Conservation (phyloP, 2,113 vertebrate genomes). For the Channa argus region DNA sequence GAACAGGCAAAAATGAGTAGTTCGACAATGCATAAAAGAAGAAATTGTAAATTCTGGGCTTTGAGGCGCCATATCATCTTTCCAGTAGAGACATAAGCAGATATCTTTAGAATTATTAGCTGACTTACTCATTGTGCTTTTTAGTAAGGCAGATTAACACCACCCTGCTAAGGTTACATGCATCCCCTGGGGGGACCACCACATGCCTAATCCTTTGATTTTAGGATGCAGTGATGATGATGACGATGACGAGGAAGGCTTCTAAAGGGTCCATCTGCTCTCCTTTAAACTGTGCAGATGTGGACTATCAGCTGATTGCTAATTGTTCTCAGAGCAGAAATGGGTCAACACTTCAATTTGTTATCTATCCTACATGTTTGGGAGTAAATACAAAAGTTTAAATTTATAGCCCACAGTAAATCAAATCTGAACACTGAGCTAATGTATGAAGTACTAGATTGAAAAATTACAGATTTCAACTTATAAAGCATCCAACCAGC, state of each 20-base stretch:
- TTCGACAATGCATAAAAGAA: background rate
- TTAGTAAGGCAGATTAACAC: slow-evolving; percentile 57
- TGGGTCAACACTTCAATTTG: background rate
- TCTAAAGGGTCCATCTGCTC: slow-evolving; percentile 20
- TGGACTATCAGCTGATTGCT: slow-evolving; percentile 33
- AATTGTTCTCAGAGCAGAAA: slow-evolving; percentile 31
- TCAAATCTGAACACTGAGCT: too few relatives aligned
- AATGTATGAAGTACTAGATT: too few relatives aligned
- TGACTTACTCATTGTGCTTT: slow-evolving; percentile 58
- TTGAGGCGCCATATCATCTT: slow-evolving; percentile 15
- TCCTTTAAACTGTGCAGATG: slow-evolving; percentile 43
- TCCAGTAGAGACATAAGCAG: slow-evolving; percentile 50
- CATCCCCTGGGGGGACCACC: slow-evolving; percentile 47
- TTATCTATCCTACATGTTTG: too few relatives aligned
- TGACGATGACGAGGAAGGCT: slow-evolving; percentile 16
- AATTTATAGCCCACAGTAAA: too few relatives aligned
- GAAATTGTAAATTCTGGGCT: background rate
- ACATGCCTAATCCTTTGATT: slow-evolving; percentile 62
- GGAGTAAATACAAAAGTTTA: too few relatives aligned
- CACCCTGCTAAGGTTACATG: slow-evolving; percentile 32
- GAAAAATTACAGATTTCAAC: too few relatives aligned
- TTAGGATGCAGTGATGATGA: slow-evolving; percentile 19
- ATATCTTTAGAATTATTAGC: slow-evolving; percentile 57
- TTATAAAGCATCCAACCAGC: too few relatives aligned
- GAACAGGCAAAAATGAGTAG: background rate